phyloP scores from a whole-genome alignment of 2,113 vertebrate species.

The Lucifuga dentata region DNA sequence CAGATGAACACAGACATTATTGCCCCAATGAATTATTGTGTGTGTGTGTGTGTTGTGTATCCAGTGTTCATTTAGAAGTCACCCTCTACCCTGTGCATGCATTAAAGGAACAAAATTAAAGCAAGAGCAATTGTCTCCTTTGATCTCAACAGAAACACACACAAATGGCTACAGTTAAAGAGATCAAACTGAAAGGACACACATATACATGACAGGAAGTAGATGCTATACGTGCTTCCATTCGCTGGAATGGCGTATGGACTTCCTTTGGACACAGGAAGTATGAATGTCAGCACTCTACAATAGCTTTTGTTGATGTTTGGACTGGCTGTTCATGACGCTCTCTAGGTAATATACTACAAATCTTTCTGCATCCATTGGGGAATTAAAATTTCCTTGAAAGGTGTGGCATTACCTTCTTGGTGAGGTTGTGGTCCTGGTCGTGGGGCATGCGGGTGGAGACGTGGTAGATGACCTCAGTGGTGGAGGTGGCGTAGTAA shows the following conservation, averaged over 20 bases:
- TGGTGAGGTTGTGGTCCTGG: slow-evolving; percentile 96
- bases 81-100: background rate
- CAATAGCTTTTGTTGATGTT: too few relatives aligned
- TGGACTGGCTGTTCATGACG: too few relatives aligned
- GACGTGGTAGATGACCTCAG: slow-evolving; percentile 98
- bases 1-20: slow-evolving; percentile 51
- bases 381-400: too few relatives aligned
- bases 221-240: too few relatives aligned
- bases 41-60: slow-evolving; percentile 11
- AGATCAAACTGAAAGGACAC: too few relatives aligned
- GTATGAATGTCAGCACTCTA: too few relatives aligned
- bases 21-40: slow-evolving; percentile 43
- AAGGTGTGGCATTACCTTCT: slow-evolving; percentile 86
- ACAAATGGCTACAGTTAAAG: too few relatives aligned
- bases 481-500: slow-evolving; percentile 97
- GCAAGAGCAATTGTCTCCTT: background rate
- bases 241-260: too few relatives aligned
- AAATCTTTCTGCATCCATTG: too few relatives aligned
- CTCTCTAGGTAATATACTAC: too few relatives aligned
- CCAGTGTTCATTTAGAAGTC: slow-evolving; percentile 35
- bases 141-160: too few relatives aligned
- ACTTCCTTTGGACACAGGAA: too few relatives aligned
- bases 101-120: slow-evolving; percentile 3
- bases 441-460: slow-evolving; percentile 99
- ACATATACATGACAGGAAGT: background rate